Evolutionary conservation across 2,797 vertebrate species (phyloP).

Genomic region (Bucorvus abyssinicus): DNA sequence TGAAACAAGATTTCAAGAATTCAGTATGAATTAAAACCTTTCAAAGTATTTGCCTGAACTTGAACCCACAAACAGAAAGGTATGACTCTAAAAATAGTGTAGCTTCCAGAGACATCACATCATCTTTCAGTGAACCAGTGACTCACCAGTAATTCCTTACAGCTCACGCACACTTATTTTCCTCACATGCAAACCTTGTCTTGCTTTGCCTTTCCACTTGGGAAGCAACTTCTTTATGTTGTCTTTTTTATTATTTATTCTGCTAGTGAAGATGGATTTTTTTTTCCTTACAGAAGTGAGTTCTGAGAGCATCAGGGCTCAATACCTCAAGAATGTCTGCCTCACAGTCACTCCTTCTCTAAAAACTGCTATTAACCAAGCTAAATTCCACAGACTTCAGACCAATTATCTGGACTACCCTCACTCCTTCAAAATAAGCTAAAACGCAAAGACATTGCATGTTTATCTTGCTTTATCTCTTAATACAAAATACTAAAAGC

Average conservation of each 20-base stretch:
- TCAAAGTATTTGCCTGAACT: not conserved
- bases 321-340: not conserved
- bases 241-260: not conserved
- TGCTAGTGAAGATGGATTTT: not conserved
- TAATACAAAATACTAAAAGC: not conserved
- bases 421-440: not conserved
- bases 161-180: accelerated
- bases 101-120: not conserved
- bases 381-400: not conserved
- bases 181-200: not conserved
- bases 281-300: not conserved
- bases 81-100: not conserved
- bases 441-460: not conserved
- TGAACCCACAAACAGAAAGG: not conserved
- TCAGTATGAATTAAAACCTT: not conserved
- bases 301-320: not conserved
- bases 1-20: not conserved
- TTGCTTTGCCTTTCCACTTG: not conserved
- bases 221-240: not conserved
- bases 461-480: not conserved
- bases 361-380: not conserved
- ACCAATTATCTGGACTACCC: not conserved
- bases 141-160: not conserved
- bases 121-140: not conserved
- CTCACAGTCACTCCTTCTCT: not conserved